These are phyloP conservation scores for Oreamnos americanus DNA, from an alignment of 2,113 vertebrate genomes.

Conservation along the genomic window DNA sequence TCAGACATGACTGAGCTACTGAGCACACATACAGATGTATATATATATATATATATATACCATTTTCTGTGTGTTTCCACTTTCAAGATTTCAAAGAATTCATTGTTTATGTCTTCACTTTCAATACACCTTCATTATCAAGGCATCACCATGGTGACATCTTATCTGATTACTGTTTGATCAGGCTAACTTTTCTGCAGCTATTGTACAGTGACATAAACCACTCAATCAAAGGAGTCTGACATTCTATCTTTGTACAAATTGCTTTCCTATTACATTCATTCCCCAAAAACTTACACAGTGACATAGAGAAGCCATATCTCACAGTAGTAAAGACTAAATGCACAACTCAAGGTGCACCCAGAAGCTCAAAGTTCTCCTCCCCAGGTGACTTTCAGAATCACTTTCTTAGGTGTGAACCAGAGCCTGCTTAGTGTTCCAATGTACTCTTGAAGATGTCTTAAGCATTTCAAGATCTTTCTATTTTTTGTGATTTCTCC, in stretches of 20 bases:
- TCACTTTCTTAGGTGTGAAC: not conserved
- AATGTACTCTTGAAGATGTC: not conserved
- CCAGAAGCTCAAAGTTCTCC: not conserved
- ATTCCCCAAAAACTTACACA: not conserved
- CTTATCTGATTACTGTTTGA: constrained; percentile 10
- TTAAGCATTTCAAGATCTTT: not conserved
- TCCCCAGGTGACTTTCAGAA: not conserved
- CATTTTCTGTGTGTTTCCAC: not conserved
- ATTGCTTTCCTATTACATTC: not conserved
- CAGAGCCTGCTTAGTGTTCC: not conserved
- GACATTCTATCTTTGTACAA: not conserved
- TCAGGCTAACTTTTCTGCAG: not conserved
- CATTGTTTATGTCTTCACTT: not conserved
- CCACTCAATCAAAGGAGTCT: not conserved
- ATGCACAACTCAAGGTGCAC: not conserved
- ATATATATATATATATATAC: not conserved
- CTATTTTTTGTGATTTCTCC: not conserved
- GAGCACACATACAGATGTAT: not conserved
- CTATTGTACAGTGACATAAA: not conserved
- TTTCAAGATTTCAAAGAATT: not conserved
- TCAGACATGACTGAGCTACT: accelerated
- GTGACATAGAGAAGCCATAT: not conserved
- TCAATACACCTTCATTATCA: not conserved
- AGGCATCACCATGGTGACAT: constrained; percentile 10
- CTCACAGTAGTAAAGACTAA: not conserved